phyloP scores from a whole-genome alignment of 2,888 invertebrate species.

The Drosophila incognita region DNA sequence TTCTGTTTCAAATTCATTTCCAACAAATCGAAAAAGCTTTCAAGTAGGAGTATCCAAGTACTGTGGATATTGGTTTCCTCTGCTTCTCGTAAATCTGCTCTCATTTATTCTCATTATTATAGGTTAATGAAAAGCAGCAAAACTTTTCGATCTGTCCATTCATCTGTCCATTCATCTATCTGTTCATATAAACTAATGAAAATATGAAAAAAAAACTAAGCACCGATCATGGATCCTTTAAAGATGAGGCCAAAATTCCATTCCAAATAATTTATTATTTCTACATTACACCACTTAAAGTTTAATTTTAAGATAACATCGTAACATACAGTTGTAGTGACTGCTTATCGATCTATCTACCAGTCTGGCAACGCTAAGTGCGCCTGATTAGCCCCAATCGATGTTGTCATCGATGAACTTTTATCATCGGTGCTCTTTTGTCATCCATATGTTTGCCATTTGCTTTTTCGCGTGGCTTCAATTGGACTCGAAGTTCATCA shows the following conservation, averaged over 20 bases:
- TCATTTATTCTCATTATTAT: not conserved
- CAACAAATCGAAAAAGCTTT: not conserved
- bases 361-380: not conserved
- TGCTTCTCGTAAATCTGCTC: not conserved
- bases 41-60: not conserved
- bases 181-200: not conserved
- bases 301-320: not conserved
- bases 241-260: not conserved
- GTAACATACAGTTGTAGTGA: not conserved
- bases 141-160: not conserved
- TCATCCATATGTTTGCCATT: not conserved
- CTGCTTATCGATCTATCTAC: not conserved
- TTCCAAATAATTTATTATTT: not conserved
- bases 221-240: not conserved
- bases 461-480: not conserved
- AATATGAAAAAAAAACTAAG: not conserved
- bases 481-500: not conserved
- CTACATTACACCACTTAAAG: not conserved
- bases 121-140: not conserved
- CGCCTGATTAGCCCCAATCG: not conserved
- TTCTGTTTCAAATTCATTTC: not conserved
- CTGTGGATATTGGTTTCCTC: not conserved
- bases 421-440: not conserved
- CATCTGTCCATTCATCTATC: not conserved
- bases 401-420: not conserved